Base-by-base conservation (phyloP, 2,113 vertebrate genomes). In the Otus sunia region DNA sequence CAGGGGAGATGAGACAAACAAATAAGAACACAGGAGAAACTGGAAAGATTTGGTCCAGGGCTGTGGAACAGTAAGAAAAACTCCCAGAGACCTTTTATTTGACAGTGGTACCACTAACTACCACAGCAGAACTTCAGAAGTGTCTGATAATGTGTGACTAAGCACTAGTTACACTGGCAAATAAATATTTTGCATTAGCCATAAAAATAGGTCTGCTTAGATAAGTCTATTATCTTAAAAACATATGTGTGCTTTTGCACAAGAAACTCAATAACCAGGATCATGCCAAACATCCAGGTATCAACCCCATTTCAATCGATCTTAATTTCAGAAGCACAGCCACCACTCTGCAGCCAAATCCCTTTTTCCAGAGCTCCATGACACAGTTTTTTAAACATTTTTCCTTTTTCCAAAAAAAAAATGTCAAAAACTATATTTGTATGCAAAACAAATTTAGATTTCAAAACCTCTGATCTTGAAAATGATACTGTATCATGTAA, bases 211-310 rank as follows among this genome's bases (percentile, higher is more conserved):
- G 30, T 4, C 37, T 45, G n/a, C 15, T 49, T 39, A 68, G 27
- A 3, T 37, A 55, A 59, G 22, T 16, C 30, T 36, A 2, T 27
- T 62, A 12, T 8, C 45, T 36, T 64, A 23, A 91, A 66, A 37
- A n/a, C 10, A 21, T 0, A 0, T 5, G 6, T 6, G 13, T 7
- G 7, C 7, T 1, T 23, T 43, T 27, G 26, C n/a, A 52, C 22
- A 47, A 43, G 20, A 15, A 50, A 67, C n/a, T 74, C 52, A 25
- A n/a, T 2, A 73, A 22, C 9, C 67, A 83, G 50, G 27, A 45
- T 13, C 18, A 11, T 2, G 11, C 12, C 75, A 45, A 77, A 74
- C 12, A 53, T 13, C 16, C 63, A 53, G 29, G 7, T n/a, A 55
- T 20, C n/a, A 45, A 23, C 17, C 13, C 20, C 17, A 4, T 52